Percentiles rank a stretch among this genome's conserved stretches.
Conservation (phyloP, 2,797 vertebrate genomes). For the Bradypodion ventrale region DNA sequence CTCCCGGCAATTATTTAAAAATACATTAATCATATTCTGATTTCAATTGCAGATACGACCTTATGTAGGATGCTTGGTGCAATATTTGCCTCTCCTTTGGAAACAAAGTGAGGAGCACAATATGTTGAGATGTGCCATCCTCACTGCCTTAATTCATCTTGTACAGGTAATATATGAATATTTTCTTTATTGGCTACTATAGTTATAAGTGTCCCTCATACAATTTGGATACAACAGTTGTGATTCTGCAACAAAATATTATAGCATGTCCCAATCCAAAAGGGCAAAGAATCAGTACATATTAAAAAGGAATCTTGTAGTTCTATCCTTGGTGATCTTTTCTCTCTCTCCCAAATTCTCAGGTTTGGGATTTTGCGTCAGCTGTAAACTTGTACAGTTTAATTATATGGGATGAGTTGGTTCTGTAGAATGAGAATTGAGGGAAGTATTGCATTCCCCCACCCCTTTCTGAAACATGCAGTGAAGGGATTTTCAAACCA, state of each 20-base stretch:
- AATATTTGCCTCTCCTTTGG: conserved; percentile 96
- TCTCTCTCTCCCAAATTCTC: background rate
- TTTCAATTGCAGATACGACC: conserved; percentile 85
- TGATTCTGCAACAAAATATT: background rate
- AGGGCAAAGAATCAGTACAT: background rate
- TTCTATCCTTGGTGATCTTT: background rate
- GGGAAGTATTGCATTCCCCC: background rate
- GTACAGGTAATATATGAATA: conserved; percentile 84
- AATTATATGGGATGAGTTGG: background rate
- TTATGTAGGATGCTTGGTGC: conserved; percentile 90
- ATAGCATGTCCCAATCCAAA: background rate
- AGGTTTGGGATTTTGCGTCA: background rate
- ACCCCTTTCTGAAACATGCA: background rate
- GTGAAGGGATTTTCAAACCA: background rate
- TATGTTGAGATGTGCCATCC: conserved; percentile 97
- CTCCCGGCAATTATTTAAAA: background rate
- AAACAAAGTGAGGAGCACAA: conserved; percentile 98
- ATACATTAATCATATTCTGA: conserved; percentile 22
- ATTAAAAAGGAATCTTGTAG: background rate
- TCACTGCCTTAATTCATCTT: conserved; percentile 92
- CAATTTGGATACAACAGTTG: background rate
- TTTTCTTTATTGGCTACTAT: background rate
- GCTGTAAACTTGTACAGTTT: background rate
- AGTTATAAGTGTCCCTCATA: background rate
- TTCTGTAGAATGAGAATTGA: background rate